Conservation (phyloP, 2,113 vertebrate species). For the Oryzias javanicus region DNA sequence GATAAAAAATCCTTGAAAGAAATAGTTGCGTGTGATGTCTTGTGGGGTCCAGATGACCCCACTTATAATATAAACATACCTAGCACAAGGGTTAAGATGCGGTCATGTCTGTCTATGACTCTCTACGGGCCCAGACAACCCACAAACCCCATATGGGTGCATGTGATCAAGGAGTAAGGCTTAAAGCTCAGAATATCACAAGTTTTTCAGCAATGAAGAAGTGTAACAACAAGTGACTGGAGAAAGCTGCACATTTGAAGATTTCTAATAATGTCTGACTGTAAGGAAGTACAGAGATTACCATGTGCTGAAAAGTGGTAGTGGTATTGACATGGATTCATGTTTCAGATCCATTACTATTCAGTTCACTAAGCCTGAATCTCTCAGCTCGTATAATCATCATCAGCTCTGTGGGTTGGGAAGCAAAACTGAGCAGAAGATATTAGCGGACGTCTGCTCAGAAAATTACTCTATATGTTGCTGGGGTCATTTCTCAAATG, state of each 20-base stretch:
- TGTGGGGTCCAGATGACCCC: no score
- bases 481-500: slow-evolving; percentile 16
- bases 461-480: slow-evolving; percentile 20
- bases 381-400: slow-evolving; percentile 49
- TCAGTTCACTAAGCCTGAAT: slow-evolving; percentile 27
- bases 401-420: slow-evolving; percentile 30
- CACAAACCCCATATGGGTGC: no score
- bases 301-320: not conserved
- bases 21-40: no score
- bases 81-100: no score
- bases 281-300: not conserved
- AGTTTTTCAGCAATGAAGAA: not conserved
- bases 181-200: not conserved
- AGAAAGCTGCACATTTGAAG: not conserved
- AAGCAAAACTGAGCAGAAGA: slow-evolving; percentile 10
- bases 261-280: slow-evolving; percentile 7
- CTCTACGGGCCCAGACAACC: no score
- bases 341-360: slow-evolving; percentile 30
- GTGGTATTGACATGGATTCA: slow-evolving; percentile 23
- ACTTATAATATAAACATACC: no score
- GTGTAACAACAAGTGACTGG: slow-evolving; percentile 6
- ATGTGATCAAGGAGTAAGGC: not conserved
- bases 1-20: no score
- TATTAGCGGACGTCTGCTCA: slow-evolving; percentile 21
- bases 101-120: no score